Evolutionary conservation across 2,113 vertebrate species (phyloP), one percentile per base, ranked within the genome.

Genomic region (Etheostoma cragini): DNA sequence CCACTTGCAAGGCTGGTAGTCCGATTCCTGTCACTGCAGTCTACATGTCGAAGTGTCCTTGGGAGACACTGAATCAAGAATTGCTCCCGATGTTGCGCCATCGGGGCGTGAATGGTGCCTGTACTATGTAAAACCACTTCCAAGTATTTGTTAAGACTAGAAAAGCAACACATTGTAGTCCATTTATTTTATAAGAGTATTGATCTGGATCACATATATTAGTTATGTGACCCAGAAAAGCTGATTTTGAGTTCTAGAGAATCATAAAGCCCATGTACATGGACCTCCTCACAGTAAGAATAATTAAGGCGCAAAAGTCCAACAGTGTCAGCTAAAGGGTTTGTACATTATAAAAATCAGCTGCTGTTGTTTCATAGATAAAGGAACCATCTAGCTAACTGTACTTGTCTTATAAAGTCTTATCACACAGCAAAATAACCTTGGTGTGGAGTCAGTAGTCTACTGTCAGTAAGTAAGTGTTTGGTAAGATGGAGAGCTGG

Each of bases 281-380:
- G 26, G 10, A 42, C 12, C 24, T 45, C 13, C n/a, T 35, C 49
- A 66, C 5, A 50, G 11, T n/a, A 42, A 66, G 38, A 61, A 22
- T 6, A 0, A 30, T 3, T 21, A 8, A 35, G 53, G 17, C 8
- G 14, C 10, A 19, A 56, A 1, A 22, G 73, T 46, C 35, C 13
- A 57, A 5, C 58, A 72, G 66, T 5, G 33, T 22, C 57, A 46
- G 50, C 16, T 24, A 0, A 42, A 12, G 56, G 45, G 21, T 56
- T 30, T n/a, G 3, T 14, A 8, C 38, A 42, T 17, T 46, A 26
- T 15, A 45, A 30, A 30, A 14, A 26, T 65, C 58, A 0, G 62
- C 70, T 72, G 71, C 63, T 72, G 81, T 8, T 35, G 45, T 22
- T 49, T 45, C 5, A 19, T 71, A n/a, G 61, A 30, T 5, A 21